phyloP scores from a whole-genome alignment of 2,113 vertebrate genomes.

The Daubentonia madagascariensis region DNA sequence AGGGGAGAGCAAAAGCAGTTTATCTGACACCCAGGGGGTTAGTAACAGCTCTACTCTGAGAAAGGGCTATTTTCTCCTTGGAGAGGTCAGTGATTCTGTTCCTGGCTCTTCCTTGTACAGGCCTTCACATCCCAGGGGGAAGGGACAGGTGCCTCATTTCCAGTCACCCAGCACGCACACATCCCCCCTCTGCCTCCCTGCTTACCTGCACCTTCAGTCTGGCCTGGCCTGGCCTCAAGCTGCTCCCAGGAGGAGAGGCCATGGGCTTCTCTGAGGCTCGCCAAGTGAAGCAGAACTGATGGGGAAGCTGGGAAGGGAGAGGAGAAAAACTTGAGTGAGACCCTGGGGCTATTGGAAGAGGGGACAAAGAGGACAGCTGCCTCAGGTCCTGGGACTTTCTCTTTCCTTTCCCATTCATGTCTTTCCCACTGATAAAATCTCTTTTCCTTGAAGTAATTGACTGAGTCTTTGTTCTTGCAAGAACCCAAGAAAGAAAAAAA shows the following conservation, averaged over 20 bases:
- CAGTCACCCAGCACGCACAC: neutral
- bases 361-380: neutral
- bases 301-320: neutral
- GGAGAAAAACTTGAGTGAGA: accelerated
- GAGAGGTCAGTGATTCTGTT: neutral
- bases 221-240: neutral
- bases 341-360: neutral
- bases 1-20: neutral
- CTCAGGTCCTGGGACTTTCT: neutral
- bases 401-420: neutral
- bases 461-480: neutral
- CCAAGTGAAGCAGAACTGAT: neutral
- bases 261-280: neutral
- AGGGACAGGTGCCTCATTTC: neutral
- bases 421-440: neutral
- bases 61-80: neutral
- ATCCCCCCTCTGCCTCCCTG: neutral
- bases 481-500: neutral
- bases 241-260: neutral
- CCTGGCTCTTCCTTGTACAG: neutral
- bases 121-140: neutral
- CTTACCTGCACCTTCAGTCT: too few species aligned
- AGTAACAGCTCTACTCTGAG: neutral
- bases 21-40: neutral
- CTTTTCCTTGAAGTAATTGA: neutral